These are phyloP conservation scores for Lanistes nyassanus DNA, from an alignment of 1,140 invertebrate genomes.

Conservation along the genomic window DNA sequence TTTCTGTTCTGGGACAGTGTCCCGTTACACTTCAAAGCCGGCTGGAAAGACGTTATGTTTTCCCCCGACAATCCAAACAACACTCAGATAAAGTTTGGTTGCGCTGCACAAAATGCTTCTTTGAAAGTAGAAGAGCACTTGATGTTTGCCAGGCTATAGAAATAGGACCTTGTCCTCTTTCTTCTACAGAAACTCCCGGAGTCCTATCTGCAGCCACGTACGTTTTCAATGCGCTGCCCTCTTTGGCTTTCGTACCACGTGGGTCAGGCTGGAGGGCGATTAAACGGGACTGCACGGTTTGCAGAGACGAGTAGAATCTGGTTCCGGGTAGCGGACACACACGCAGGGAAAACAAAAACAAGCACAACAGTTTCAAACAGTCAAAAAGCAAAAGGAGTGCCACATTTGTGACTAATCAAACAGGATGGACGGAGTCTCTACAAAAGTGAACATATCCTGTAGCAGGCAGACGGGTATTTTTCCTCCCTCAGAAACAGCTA, in stretches of 20 bases:
- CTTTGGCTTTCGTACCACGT: too few relatives aligned
- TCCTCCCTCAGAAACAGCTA: too few relatives aligned
- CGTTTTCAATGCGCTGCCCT: too few relatives aligned
- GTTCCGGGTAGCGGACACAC: neutral
- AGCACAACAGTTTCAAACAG: neutral
- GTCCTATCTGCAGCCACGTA: too few relatives aligned
- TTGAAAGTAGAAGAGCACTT: constrained; percentile 5
- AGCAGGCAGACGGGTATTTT: too few relatives aligned
- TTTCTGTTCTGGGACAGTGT: constrained; percentile 1
- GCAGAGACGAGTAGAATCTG: too few relatives aligned
- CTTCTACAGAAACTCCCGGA: too few relatives aligned
- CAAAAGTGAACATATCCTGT: too few relatives aligned
- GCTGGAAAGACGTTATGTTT: constrained; percentile 16
- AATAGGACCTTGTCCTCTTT: too few relatives aligned
- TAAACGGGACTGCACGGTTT: too few relatives aligned
- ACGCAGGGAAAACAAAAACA: constrained; percentile 20
- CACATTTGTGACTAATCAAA: neutral
- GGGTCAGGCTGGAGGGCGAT: too few relatives aligned
- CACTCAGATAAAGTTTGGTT: neutral
- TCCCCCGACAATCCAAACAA: constrained; percentile 11
- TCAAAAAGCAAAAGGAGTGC: neutral
- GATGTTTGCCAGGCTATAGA: constrained; percentile 4
- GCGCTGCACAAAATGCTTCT: constrained; percentile 3
- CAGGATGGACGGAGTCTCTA: neutral
- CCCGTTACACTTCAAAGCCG: constrained; percentile 4